These are phyloP conservation scores for Ptilodon capucinus DNA, from an alignment of 2,888 invertebrate species.

Conservation along the genomic window DNA sequence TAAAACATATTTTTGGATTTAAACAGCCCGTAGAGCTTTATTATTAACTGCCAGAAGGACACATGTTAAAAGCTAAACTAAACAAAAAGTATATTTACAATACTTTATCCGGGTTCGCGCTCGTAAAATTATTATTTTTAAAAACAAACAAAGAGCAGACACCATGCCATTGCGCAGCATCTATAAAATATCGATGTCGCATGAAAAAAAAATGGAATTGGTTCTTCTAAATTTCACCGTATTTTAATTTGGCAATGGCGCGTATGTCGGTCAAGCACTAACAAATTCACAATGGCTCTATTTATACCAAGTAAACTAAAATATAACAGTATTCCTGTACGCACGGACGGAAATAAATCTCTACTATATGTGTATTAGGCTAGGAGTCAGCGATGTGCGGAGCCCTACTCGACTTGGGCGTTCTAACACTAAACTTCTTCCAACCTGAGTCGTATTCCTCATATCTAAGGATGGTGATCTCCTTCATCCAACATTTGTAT, in stretches of 20 bases:
- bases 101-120: background rate
- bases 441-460: no score
- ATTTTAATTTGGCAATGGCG: conserved; percentile 59
- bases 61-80: background rate
- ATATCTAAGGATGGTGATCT: no score
- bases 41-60: background rate
- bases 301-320: conserved; percentile 74
- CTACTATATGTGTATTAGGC: conserved; percentile 34
- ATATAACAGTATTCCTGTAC: conserved; percentile 74
- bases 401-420: background rate
- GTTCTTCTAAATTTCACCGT: conserved; percentile 29
- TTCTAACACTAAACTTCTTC: no score
- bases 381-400: conserved; percentile 30
- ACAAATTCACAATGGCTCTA: conserved; percentile 74
- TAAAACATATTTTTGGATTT: background rate
- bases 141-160: conserved; percentile 2
- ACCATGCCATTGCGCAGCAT: background rate
- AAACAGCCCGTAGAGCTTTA: background rate
- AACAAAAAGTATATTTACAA: background rate
- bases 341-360: conserved; percentile 66
- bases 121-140: conserved; percentile 3
- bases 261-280: conserved; percentile 64
- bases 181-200: conserved; percentile 29
- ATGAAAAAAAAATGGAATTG: conserved; percentile 32
- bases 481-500: no score